A percentile compares a stretch with the other conserved stretches of the same genome.
These are phyloP conservation scores for Hyphantria cunea DNA, from an alignment of 1,140 invertebrate species.

Conservation along the genomic window DNA sequence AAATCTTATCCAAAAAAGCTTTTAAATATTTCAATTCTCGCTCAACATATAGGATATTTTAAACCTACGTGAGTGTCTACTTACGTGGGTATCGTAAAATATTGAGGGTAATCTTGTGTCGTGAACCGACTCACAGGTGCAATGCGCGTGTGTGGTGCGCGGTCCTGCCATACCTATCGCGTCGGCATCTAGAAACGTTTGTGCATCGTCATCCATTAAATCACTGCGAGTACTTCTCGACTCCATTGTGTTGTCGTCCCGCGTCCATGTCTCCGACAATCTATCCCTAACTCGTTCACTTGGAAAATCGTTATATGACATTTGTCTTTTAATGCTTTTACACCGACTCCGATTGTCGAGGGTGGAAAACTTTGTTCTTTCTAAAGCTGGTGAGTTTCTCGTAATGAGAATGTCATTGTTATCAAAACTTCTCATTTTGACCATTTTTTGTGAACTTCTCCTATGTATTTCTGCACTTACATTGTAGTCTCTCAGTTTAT, in stretches of 20 bases:
- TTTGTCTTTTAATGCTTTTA: constrained; percentile 70
- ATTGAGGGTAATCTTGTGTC: constrained; percentile 69
- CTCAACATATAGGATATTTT: no score
- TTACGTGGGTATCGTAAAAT: constrained; percentile 77
- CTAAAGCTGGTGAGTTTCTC: constrained; percentile 52
- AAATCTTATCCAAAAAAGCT: no score
- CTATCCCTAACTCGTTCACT: constrained; percentile 61
- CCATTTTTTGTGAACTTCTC: constrained; percentile 50
- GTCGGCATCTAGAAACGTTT: constrained; percentile 68
- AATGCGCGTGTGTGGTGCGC: constrained; percentile 61
- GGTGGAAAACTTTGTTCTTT: constrained; percentile 70
- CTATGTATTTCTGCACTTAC: constrained; percentile 45
- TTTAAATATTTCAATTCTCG: no score
- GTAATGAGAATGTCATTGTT: constrained; percentile 58
- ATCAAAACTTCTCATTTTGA: constrained; percentile 66
- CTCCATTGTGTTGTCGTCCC: constrained; percentile 56
- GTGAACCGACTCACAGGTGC: constrained; percentile 61
- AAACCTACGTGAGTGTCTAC: constrained; percentile 28
- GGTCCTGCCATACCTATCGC: constrained; percentile 59
- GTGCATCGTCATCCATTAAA: constrained; percentile 58
- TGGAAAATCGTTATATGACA: constrained; percentile 76
- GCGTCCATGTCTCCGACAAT: constrained; percentile 54
- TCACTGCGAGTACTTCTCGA: constrained; percentile 60
- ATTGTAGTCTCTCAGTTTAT: constrained; percentile 61
- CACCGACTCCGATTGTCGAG: constrained; percentile 73